Base-by-base conservation (phyloP, 2,113 vertebrate species). In the Lepidothrix coronata region DNA sequence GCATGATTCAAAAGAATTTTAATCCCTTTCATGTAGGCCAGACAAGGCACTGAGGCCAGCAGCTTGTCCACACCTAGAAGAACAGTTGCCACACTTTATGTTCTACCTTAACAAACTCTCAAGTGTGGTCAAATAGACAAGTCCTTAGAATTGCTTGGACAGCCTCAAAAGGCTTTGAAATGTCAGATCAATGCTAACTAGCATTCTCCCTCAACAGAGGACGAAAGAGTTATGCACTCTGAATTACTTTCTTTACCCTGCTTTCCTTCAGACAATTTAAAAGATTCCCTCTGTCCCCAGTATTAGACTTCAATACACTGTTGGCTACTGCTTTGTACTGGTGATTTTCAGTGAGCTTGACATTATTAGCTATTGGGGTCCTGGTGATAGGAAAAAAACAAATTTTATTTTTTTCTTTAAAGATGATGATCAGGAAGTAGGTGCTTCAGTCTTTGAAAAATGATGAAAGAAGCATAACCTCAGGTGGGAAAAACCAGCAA, bases 1-100 rank as follows among this genome's bases (percentile, higher is more conserved):
- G 28, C 0, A 1, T 72, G 84, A 92, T 89, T 87, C 74, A 89
- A 81, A 92, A 91, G 93, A 95, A 96, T 95, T 93, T 95, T 95
- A 95, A 96, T 96, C 87, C 37, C 41, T 91, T 73, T 75, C 66
- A 33, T 61, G 52, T 18, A 78, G 68, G 51, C 44, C 62, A 77
- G 76, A 71, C 57, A 73, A 95, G 58, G 68, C 68, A 59, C 12
- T 0, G 2, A 25, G 39, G 59, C 43, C 41, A 78, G 84, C 49
- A 87, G n/a, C 73, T 89, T 61, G 83, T 51, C 62, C 48, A 67
- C 68, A 95, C 54, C 68, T 59, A 63, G 35, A 39, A 57, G 72
- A 83, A 33, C 15, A 27, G 43, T 43, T 58, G 37, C 44, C 30
- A 43, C 6, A 1, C 25, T 66, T 49, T 46, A 12, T 11, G 14